Evolutionary conservation across 2,113 vertebrate species (phyloP).

Genomic region (Alectura lathami): DNA sequence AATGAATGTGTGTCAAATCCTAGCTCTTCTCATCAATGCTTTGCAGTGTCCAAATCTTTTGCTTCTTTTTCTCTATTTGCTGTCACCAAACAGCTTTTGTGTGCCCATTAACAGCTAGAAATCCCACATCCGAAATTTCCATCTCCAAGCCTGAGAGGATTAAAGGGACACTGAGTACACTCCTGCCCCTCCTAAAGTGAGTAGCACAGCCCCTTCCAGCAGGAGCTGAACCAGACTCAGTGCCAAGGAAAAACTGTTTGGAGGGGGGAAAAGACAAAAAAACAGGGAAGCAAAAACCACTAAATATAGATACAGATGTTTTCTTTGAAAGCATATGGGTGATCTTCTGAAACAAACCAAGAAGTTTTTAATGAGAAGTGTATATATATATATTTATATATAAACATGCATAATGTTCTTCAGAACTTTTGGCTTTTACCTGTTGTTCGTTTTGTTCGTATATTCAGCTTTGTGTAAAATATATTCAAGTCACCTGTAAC

Average conservation of each 20-base stretch:
- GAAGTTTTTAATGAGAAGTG: neutral
- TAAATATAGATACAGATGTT: neutral
- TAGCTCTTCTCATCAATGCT: neutral
- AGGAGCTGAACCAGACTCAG: neutral
- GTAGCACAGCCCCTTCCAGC: neutral
- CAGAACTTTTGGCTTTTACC: neutral
- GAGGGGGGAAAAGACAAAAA: no score
- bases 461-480: neutral
- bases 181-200: neutral
- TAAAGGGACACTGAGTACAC: rapidly evolving
- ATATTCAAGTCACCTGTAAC: neutral
- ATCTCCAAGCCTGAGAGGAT: neutral
- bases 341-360: neutral
- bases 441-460: neutral
- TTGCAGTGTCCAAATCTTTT: neutral
- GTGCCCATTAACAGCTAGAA: neutral
- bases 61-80: neutral
- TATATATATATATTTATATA: neutral
- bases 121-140: neutral
- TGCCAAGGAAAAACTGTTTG: neutral
- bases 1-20: neutral
- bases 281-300: neutral
- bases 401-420: neutral
- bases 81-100: neutral
- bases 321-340: neutral